Evolutionary conservation across 2,888 invertebrate species (phyloP).

Genomic region (Spodoptera littoralis): DNA sequence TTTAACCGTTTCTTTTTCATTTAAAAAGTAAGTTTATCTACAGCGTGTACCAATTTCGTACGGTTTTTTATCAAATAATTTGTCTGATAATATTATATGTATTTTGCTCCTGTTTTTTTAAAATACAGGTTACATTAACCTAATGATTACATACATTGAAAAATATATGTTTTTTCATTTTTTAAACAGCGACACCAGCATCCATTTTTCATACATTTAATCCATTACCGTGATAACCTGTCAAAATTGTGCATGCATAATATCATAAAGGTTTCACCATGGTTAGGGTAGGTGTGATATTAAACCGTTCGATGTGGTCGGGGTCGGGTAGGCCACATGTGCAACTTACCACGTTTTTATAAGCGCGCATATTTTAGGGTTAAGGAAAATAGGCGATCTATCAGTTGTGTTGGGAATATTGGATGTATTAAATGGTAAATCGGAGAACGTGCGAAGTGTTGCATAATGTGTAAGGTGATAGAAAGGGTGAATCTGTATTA

Average conservation of each 20-base stretch:
- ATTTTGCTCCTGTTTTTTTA: no score
- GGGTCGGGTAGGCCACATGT: constrained; percentile 34
- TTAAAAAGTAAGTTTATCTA: background rate
- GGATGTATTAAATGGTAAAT: constrained; percentile 12
- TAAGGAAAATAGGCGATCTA: constrained; percentile 22
- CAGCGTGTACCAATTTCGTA: no score
- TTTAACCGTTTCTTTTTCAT: no score
- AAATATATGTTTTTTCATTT: no score
- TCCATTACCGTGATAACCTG: constrained; percentile 38
- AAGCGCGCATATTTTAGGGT: constrained; percentile 22
- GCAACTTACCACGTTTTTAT: constrained; percentile 27
- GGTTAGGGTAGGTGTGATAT: constrained; percentile 36
- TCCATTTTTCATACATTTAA: constrained; percentile 36
- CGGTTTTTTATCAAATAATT: no score
- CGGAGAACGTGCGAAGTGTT: background rate
- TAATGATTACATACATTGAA: background rate
- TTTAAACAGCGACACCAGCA: background rate
- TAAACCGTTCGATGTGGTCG: constrained; percentile 22
- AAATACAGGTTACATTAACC: no score
- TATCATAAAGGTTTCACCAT: constrained; percentile 38
- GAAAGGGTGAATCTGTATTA: background rate
- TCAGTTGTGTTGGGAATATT: constrained; percentile 22
- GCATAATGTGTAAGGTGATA: background rate
- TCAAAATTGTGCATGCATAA: constrained; percentile 47
- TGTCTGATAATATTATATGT: background rate